Base-by-base conservation (phyloP, 2,113 vertebrate genomes). In the Limanda limanda region DNA sequence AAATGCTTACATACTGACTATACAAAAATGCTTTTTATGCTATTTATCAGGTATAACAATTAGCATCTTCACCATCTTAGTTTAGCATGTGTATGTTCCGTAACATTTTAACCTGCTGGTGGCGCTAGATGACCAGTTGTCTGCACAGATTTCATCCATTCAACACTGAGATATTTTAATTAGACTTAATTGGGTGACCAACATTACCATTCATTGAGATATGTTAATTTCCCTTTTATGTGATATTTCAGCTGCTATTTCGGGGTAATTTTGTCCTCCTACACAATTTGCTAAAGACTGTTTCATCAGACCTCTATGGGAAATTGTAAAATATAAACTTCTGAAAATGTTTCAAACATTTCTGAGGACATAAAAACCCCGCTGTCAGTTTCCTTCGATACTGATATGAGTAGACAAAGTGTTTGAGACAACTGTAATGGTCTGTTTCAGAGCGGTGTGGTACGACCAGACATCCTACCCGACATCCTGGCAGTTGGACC, bases 401-500 rank as follows among this genome's bases (percentile, higher is more conserved):
- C 37, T 20, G 18, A 54, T 71, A 1, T 40, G 8, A 69, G 8
- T 25, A 47, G 57, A 69, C 15, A 42, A 24, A 42, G 35, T 11
- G 25, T 64, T 48, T 76, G 42, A 80, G 8, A 20, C 15, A 51
- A 2, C 10, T 63, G 17, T 64, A 18, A 4, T 64, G 20, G 4
- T 79, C 8, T 83, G 71, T 91, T 89, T 68, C 89, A 99, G 98
- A 55, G 96, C 96, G 0, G 95, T 99, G 52, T 99, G 98, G 98
- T 96, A 98, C 61, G 97, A 99, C 84, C 97, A 95, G 47, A 89
- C 94, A 4, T 97, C 96, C 68, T 99, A 98, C 74, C 97, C 98
- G 47, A 95, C 95, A 1, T 99, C 98, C 23, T 99, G 97, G 97
- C 98, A 99, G 82, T 88, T 99, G 87, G 98, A 99, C 84, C 96